A percentile compares a stretch with the other conserved stretches of the same genome.
Evolutionary conservation across 2,888 invertebrate genomes (phyloP).

Genomic region (Matsumyia berberina): DNA sequence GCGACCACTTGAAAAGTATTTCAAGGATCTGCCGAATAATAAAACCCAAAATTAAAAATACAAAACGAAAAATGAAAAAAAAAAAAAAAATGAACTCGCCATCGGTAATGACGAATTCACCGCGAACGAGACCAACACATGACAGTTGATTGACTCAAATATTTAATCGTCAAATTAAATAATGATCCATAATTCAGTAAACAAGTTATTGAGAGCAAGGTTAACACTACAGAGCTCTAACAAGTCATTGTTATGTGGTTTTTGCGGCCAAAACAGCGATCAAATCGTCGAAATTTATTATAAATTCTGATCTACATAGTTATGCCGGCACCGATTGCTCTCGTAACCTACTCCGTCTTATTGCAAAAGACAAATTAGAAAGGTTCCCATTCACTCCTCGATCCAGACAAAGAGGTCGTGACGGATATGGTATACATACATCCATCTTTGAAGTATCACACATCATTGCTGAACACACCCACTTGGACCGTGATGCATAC

Average conservation of each 20-base stretch:
- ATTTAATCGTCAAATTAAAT: conserved; percentile 17
- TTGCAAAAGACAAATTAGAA: too few species aligned
- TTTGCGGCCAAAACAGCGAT: too few species aligned
- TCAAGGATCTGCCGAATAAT: conserved; percentile 16
- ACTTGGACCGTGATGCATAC: too few species aligned
- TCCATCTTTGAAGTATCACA: too few species aligned
- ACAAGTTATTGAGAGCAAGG: conserved; percentile 42
- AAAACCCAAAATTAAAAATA: not conserved
- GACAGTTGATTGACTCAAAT: conserved; percentile 23
- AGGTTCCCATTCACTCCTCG: too few species aligned
- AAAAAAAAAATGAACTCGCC: not conserved
- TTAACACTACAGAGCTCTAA: conserved; percentile 10
- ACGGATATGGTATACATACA: too few species aligned
- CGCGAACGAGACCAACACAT: not conserved
- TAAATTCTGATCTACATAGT: too few species aligned
- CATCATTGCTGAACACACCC: too few species aligned
- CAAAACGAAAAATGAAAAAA: not conserved
- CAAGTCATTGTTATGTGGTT: conserved; percentile 4
- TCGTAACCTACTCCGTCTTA: too few species aligned
- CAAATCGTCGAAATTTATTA: too few species aligned
- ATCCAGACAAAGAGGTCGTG: too few species aligned
- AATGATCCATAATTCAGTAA: conserved; percentile 20
- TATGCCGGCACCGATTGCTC: too few species aligned
- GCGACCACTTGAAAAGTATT: conserved; percentile 1
- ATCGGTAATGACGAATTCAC: conserved; percentile 25